These are phyloP conservation scores for Rhinichthys osculus DNA, from an alignment of 2,797 vertebrate genomes.

Conservation along the genomic window DNA sequence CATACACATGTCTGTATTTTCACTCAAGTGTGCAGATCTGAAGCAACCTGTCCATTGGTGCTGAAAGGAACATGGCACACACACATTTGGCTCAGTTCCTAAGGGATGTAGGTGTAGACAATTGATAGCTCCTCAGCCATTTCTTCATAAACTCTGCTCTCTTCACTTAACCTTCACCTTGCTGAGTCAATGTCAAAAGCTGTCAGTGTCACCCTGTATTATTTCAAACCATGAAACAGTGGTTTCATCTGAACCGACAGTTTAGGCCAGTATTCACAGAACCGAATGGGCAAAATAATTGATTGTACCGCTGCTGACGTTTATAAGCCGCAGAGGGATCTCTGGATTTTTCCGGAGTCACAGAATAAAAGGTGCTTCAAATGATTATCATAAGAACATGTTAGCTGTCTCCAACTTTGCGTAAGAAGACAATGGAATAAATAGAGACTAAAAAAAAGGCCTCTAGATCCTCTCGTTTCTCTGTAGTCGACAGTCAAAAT, in stretches of 20 bases:
- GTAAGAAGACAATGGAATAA: conserved; percentile 33
- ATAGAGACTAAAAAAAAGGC: conserved; percentile 14
- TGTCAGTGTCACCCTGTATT: conserved; percentile 45
- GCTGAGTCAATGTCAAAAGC: conserved; percentile 46
- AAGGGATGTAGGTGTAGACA: conserved; percentile 36
- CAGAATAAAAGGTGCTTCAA: background rate
- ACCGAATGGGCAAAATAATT: conserved; percentile 13
- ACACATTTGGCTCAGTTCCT: conserved; percentile 34
- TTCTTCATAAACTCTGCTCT: conserved; percentile 41
- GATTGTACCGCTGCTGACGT: conserved; percentile 5
- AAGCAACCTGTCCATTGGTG: conserved; percentile 37
- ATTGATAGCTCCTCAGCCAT: conserved; percentile 34
- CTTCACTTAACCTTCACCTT: conserved; percentile 37
- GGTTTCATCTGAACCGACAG: conserved; percentile 15
- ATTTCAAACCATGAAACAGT: conserved; percentile 23
- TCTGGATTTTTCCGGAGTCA: background rate
- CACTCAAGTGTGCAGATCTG: background rate
- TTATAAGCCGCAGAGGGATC: background rate
- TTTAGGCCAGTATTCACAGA: conserved; percentile 19
- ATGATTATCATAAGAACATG: conserved; percentile 17
- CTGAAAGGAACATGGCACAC: conserved; percentile 20
- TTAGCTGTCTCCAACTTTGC: conserved; percentile 11
- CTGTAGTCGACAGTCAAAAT: conserved; percentile 21
- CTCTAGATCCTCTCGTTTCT: background rate
- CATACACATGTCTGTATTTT: background rate